Base-by-base conservation (phyloP, 2,113 vertebrate genomes). In the Setophaga kirtlandii region DNA sequence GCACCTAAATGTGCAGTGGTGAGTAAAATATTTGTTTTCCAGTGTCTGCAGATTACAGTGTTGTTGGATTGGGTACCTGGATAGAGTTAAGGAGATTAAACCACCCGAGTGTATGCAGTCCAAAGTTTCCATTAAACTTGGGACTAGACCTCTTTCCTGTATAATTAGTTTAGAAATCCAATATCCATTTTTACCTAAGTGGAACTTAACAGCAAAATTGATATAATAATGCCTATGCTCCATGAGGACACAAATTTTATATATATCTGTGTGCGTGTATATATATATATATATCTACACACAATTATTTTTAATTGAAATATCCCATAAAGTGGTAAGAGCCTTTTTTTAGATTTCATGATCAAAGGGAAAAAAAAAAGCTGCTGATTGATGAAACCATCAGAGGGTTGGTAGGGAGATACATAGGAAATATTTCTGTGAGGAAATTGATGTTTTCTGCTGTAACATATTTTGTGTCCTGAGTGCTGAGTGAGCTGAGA, bases 131-230 rank as follows among this genome's bases (percentile, higher is more conserved):
- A 84, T 95, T 96, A 46, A 89, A 53, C 41, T 17, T 23, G 3
- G 28, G n/a, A 56, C 49, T 55, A 52, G 33, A 81, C 16, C 31
- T 93, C 56, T 84, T 93, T 73, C 73, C 60, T 58, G 3, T 78
- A 15, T 83, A 92, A 93, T 95, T 93, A 83, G 22, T 88, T 90
- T 81, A 64, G 76, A 93, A 96, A 95, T 92, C 50, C 58, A 87
- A 58, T 96, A 78, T 65, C 15, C 44, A 73, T 23, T 59, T 95
- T 83, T 81, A 62, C 30, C 4, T 81, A 68, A 68, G 42, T 64
- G 19, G 71, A 83, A 86, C 42, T 82, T 62, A 71, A 89, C 73
- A 83, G 74, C 7, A 63, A 78, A 86, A 94, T 87, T 84, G 68
- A 87, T 94, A 89, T 81, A 81, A 59, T 83, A 75, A 41, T 81